Conservation (phyloP, 2,888 invertebrate species). For the Cecidostiba fungosa region DNA sequence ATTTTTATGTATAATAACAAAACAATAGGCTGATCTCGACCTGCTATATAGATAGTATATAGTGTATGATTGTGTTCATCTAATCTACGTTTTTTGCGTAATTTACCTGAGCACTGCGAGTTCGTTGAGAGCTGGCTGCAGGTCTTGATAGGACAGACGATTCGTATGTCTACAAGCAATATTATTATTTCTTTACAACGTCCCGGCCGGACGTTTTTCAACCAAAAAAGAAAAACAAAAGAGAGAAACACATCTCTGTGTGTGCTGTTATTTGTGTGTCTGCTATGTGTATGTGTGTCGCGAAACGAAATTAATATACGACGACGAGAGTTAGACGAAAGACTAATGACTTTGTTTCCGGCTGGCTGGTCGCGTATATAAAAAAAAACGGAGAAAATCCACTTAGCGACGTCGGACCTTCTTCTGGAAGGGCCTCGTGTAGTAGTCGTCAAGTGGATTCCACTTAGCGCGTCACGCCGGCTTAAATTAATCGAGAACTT, state of each 20-base stretch:
- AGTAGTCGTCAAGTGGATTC: neutral
- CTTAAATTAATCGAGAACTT: conserved; percentile 50
- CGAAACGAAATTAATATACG: neutral
- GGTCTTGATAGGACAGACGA: conserved; percentile 89
- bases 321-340: neutral
- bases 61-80: conserved; percentile 50
- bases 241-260: neutral
- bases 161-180: conserved; percentile 87
- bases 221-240: neutral
- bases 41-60: neutral
- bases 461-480: conserved; percentile 20
- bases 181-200: conserved; percentile 65
- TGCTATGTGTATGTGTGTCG: neutral
- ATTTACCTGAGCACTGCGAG: conserved; percentile 88
- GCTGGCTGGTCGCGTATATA: neutral
- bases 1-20: neutral
- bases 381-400: conserved; percentile 3
- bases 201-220: conserved; percentile 4
- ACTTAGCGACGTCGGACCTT: conserved; percentile 5
- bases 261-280: neutral
- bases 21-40: neutral
- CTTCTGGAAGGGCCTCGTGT: neutral
- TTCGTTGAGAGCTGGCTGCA: conserved; percentile 88
- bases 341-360: neutral
- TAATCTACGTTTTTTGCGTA: conserved; percentile 67